Conservation (phyloP, 2,113 vertebrate species). For the Boulengeromyrus knoepffleri region DNA sequence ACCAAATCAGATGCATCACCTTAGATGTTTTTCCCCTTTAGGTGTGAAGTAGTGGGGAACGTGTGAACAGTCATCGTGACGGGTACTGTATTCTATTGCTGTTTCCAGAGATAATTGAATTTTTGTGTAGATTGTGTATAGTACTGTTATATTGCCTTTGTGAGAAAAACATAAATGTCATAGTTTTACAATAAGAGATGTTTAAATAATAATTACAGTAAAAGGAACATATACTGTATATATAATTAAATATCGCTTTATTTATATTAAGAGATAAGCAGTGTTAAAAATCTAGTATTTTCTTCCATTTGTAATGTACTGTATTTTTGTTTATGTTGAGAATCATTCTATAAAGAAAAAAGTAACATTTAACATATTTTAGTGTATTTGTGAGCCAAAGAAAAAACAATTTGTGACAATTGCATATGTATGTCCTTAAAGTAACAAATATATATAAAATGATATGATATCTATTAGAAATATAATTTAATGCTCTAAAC, state of each 20-base stretch:
- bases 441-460: slow-evolving; percentile 51
- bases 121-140: slow-evolving; percentile 81
- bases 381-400: slow-evolving; percentile 96
- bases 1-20: slow-evolving; percentile 48
- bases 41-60: slow-evolving; percentile 56
- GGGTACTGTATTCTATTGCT: slow-evolving; percentile 65
- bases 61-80: slow-evolving; percentile 63
- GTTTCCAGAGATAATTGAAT: slow-evolving; percentile 70
- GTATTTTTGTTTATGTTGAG: slow-evolving; percentile 71
- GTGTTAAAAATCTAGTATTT: slow-evolving; percentile 78
- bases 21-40: slow-evolving; percentile 58
- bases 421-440: slow-evolving; percentile 66
- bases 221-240: slow-evolving; percentile 60
- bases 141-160: slow-evolving; percentile 76
- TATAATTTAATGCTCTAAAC: slow-evolving; percentile 35
- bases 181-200: slow-evolving; percentile 76
- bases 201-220: slow-evolving; percentile 51
- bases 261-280: slow-evolving; percentile 81
- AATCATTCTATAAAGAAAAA: slow-evolving; percentile 57
- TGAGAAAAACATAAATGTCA: slow-evolving; percentile 69
- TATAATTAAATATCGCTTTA: slow-evolving; percentile 68
- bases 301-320: slow-evolving; percentile 70
- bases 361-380: slow-evolving; percentile 74
- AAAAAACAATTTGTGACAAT: slow-evolving; percentile 60
- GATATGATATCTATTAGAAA: slow-evolving; percentile 39